Percentiles rank a stretch among this genome's conserved stretches.
phyloP scores from a whole-genome alignment of 2,888 invertebrate genomes.

The Microctonus brassicae region DNA sequence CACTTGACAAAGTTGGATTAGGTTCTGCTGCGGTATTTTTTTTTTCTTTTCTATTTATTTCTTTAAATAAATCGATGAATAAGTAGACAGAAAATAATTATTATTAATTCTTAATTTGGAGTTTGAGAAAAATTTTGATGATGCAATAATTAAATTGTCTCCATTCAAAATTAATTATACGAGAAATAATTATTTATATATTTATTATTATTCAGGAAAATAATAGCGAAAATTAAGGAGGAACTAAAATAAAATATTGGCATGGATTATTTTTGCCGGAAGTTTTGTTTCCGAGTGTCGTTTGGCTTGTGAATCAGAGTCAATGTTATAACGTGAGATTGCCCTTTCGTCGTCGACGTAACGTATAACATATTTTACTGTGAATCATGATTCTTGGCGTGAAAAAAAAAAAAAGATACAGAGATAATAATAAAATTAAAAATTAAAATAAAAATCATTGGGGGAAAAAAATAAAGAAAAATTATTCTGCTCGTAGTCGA shows the following conservation, averaged over 20 bases:
- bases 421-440: no score
- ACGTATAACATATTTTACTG: not conserved
- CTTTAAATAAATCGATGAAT: not conserved
- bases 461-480: not conserved
- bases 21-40: constrained; percentile 40
- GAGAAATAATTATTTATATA: no score
- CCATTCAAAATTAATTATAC: no score
- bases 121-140: no score
- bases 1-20: constrained; percentile 46
- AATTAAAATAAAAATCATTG: not conserved
- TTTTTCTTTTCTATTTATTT: not conserved
- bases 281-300: not conserved
- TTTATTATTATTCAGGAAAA: not conserved
- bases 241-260: not conserved
- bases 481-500: constrained; percentile 21
- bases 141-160: no score
- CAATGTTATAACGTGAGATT: not conserved
- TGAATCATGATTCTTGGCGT: constrained; percentile 5
- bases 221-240: not conserved
- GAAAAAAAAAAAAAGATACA: constrained; percentile 1
- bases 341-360: constrained; percentile 19
- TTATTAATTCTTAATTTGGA: no score
- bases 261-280: not conserved
- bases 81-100: no score
- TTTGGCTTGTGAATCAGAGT: not conserved